phyloP scores from a whole-genome alignment of 2,888 invertebrate species.

The Drosophila phalerata region DNA sequence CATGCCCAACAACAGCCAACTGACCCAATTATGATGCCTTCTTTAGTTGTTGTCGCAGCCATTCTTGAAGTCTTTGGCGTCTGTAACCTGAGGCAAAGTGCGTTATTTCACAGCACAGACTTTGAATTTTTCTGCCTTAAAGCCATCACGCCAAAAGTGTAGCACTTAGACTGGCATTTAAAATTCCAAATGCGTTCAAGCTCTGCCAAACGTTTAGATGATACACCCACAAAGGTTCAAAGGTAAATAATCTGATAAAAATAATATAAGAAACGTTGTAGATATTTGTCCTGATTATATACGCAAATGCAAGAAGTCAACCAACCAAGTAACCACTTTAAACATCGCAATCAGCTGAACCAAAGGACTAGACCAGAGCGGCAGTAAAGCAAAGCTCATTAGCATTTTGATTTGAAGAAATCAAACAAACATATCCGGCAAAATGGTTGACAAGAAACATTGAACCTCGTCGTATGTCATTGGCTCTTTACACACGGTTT shows the following conservation, averaged over 20 bases:
- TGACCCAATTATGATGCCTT: conserved; percentile 65
- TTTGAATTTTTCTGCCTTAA: conserved; percentile 57
- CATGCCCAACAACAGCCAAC: conserved; percentile 26
- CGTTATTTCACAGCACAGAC: conserved; percentile 41
- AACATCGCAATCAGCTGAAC: conserved; percentile 51
- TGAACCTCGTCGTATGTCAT: conserved; percentile 54
- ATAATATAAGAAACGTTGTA: conserved; percentile 9
- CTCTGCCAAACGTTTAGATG: conserved; percentile 21
- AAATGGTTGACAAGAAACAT: conserved; percentile 52
- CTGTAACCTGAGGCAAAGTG: conserved; percentile 65
- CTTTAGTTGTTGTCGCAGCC: conserved; percentile 26
- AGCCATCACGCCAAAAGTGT: conserved; percentile 52
- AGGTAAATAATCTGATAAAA: conserved; percentile 73
- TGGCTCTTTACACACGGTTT: conserved; percentile 40
- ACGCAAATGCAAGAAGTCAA: conserved; percentile 32
- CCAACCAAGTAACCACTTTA: conserved; percentile 42
- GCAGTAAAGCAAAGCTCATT: conserved; percentile 58
- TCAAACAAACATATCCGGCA: conserved; percentile 69
- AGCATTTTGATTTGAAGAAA: conserved; percentile 68
- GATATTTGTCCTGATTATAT: conserved; percentile 55
- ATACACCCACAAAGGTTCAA: conserved; percentile 58
- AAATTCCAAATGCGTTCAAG: conserved; percentile 60
- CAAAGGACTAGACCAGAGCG: conserved; percentile 14
- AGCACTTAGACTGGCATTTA: conserved; percentile 52
- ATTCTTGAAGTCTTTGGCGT: conserved; percentile 47